Evolutionary conservation across 2,888 invertebrate species (phyloP).

Genomic region (Pycnomerus fuliginosus): DNA sequence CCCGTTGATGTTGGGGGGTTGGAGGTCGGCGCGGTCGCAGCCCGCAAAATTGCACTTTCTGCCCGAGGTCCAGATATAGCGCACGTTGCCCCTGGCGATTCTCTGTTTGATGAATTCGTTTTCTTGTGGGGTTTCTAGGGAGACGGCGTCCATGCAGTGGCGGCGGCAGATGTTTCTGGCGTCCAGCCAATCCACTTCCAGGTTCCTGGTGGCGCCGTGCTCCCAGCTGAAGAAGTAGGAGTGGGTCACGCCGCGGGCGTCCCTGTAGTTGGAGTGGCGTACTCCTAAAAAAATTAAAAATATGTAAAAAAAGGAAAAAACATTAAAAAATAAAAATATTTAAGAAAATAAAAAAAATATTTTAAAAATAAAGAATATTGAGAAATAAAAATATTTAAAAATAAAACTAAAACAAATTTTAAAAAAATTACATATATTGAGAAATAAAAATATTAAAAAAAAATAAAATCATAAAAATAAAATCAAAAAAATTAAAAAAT

Average conservation of each 20-base stretch:
- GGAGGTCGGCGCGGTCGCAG: constrained; percentile 78
- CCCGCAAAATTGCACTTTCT: constrained; percentile 92
- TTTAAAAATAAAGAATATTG: not conserved
- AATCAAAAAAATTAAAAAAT: constrained; percentile 1
- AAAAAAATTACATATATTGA: not conserved
- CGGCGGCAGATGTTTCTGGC: constrained; percentile 88
- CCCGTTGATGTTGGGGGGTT: constrained; percentile 82
- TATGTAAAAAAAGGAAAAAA: not conserved
- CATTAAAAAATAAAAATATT: not conserved
- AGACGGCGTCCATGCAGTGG: constrained; percentile 93
- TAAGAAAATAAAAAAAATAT: not conserved
- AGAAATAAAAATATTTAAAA: not conserved
- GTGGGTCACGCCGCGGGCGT: constrained; percentile 83
- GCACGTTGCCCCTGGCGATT: constrained; percentile 73
- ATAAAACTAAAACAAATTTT: constrained; percentile 15
- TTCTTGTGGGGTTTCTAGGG: constrained; percentile 86
- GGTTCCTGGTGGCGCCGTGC: constrained; percentile 71
- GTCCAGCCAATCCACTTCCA: constrained; percentile 90
- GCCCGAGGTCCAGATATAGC: constrained; percentile 90
- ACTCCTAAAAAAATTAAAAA: constrained; percentile 63
- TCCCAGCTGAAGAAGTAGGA: constrained; percentile 96
- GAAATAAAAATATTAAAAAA: not conserved
- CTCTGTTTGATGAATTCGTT: constrained; percentile 89
- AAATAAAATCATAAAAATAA: not conserved
- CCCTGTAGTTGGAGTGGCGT: constrained; percentile 83